phyloP scores from a whole-genome alignment of 2,888 invertebrate genomes.

The Philereme vetulata region DNA sequence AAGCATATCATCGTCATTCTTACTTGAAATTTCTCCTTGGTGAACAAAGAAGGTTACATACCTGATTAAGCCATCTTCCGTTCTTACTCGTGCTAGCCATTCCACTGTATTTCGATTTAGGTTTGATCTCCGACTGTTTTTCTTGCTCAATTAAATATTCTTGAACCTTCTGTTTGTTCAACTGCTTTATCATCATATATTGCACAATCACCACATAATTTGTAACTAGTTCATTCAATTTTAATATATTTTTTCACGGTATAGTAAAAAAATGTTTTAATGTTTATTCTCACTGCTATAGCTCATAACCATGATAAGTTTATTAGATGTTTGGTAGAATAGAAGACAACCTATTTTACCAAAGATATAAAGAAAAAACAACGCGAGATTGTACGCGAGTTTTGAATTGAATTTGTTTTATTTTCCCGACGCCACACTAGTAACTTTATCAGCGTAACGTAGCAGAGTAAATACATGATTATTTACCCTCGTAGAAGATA shows the following conservation, averaged over 20 bases:
- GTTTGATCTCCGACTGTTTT: conserved; percentile 54
- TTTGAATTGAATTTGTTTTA: conserved; percentile 8
- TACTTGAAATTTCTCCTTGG: too few species aligned
- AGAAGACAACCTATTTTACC: neutral
- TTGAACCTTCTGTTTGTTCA: conserved; percentile 66
- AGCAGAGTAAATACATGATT: conserved; percentile 50
- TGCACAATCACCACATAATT: conserved; percentile 20
- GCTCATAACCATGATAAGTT: too few species aligned
- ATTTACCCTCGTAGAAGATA: conserved; percentile 62
- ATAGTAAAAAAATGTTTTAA: too few species aligned
- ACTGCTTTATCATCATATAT: conserved; percentile 66
- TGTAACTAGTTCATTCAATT: conserved; percentile 2
- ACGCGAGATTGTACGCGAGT: neutral
- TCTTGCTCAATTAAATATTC: conserved; percentile 67
- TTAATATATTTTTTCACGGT: neutral
- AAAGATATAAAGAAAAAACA: too few species aligned
- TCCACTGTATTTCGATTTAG: conserved; percentile 54
- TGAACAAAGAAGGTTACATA: conserved; percentile 39
- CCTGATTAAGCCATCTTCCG: conserved; percentile 66
- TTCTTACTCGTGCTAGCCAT: conserved; percentile 59
- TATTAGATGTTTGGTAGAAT: too few species aligned
- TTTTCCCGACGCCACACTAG: conserved; percentile 43
- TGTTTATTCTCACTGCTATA: too few species aligned
- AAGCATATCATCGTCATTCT: neutral
- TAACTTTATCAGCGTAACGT: conserved; percentile 49